Conservation (phyloP, 2,797 vertebrate genomes). For the Coracias cyanogaster region DNA sequence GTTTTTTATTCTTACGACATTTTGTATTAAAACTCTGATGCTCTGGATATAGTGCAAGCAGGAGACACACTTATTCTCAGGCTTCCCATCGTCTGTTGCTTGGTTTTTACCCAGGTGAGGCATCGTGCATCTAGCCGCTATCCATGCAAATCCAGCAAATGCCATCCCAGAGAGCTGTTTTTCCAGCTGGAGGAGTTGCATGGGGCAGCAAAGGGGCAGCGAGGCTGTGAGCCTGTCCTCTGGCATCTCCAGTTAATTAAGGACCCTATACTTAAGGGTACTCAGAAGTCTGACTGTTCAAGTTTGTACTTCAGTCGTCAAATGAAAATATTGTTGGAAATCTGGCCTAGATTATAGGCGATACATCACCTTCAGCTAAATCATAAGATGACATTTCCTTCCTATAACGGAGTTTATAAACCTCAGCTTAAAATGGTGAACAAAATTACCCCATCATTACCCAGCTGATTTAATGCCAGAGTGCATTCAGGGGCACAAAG, state of each 20-base stretch:
- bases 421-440: background rate
- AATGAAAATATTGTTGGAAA: constrained; percentile 38
- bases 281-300: background rate
- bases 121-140: background rate
- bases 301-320: background rate
- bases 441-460: constrained; percentile 33
- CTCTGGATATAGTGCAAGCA: background rate
- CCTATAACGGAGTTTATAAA: constrained; percentile 1
- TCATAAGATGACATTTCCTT: constrained; percentile 28
- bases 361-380: constrained; percentile 10
- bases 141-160: background rate
- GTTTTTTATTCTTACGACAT: background rate
- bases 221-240: background rate
- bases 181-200: background rate
- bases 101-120: background rate
- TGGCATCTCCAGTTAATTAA: background rate
- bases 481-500: background rate
- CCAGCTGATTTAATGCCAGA: constrained; percentile 9
- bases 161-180: fast-evolving
- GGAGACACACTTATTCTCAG: background rate
- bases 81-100: background rate
- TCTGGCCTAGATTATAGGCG: constrained; percentile 11
- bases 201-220: background rate
- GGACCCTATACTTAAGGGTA: background rate
- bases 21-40: background rate